Conservation (phyloP, 1,140 invertebrate genomes). For the Phymastichus coffea region DNA sequence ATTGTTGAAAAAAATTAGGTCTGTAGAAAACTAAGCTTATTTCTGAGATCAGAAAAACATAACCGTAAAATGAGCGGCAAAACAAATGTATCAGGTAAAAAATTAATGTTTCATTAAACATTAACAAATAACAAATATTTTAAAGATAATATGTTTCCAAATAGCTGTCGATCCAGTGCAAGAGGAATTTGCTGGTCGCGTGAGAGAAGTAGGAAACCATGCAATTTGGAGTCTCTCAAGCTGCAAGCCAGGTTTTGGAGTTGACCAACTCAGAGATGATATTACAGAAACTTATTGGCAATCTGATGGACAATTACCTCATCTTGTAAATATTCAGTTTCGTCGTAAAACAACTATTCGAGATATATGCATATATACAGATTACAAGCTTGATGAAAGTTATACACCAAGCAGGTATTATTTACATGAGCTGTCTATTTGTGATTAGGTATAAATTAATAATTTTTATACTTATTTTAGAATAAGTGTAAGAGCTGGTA, state of each 20-base stretch:
- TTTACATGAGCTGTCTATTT: background rate
- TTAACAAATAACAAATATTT: background rate
- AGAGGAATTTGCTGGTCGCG: constrained; percentile 72
- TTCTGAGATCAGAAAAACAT: too few relatives aligned
- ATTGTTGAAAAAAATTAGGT: too few relatives aligned
- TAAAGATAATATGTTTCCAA: constrained; percentile 10
- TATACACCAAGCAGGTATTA: constrained; percentile 89
- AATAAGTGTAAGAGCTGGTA: constrained; percentile 92
- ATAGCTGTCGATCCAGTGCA: constrained; percentile 66
- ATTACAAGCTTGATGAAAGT: constrained; percentile 98
- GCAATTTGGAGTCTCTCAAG: constrained; percentile 98
- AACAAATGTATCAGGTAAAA: constrained; percentile 18
- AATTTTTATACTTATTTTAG: constrained; percentile 53
- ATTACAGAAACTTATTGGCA: constrained; percentile 98
- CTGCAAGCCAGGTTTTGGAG: constrained; percentile 98
- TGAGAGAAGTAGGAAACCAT: constrained; percentile 92
- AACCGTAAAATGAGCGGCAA: too few relatives aligned
- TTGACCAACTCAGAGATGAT: constrained; percentile 94
- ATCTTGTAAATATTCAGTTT: constrained; percentile 98
- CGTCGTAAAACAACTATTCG: constrained; percentile 92
- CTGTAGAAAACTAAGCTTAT: too few relatives aligned
- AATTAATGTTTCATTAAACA: background rate
- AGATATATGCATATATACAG: constrained; percentile 95
- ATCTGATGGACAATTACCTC: constrained; percentile 96
- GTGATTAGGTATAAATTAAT: background rate